These are phyloP conservation scores for Hecatera dysodea DNA, from an alignment of 2,888 invertebrate species.

Conservation along the genomic window DNA sequence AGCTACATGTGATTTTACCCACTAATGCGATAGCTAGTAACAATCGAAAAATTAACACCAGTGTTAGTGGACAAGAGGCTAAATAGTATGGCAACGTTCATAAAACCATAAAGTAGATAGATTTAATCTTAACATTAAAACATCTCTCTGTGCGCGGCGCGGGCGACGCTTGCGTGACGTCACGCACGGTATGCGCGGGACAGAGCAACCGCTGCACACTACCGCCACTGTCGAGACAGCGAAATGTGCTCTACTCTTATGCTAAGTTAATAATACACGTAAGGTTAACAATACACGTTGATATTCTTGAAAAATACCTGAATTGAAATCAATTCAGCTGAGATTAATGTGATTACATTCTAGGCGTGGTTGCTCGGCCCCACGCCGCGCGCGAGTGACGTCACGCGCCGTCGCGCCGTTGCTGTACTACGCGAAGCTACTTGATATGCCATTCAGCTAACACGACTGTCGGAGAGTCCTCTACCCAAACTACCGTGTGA, in stretches of 20 bases:
- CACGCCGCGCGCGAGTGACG: conserved; percentile 37
- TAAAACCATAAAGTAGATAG: conserved; percentile 48
- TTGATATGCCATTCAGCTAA: conserved; percentile 49
- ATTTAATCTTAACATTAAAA: conserved; percentile 52
- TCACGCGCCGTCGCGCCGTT: conserved; percentile 13
- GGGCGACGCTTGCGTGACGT: conserved; percentile 36
- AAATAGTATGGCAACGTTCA: conserved; percentile 25
- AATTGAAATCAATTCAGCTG: not conserved
- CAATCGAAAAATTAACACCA: conserved; percentile 2
- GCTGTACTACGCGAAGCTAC: conserved; percentile 32
- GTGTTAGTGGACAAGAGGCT: conserved; percentile 29
- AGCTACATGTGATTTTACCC: conserved; percentile 2
- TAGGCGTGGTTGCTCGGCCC: not conserved
- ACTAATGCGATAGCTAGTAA: not conserved
- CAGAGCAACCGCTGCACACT: conserved; percentile 16
- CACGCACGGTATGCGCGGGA: conserved; percentile 15
- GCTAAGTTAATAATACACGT: no score
- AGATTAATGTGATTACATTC: not conserved
- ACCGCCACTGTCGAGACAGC: not conserved
- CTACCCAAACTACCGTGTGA: conserved; percentile 58
- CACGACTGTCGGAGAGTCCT: conserved; percentile 32
- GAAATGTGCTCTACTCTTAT: not conserved
- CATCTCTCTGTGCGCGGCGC: conserved; percentile 24
- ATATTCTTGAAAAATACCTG: not conserved
- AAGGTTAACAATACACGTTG: not conserved